These are phyloP conservation scores for Lerista edwardsae DNA, from an alignment of 2,797 vertebrate species.

Conservation along the genomic window DNA sequence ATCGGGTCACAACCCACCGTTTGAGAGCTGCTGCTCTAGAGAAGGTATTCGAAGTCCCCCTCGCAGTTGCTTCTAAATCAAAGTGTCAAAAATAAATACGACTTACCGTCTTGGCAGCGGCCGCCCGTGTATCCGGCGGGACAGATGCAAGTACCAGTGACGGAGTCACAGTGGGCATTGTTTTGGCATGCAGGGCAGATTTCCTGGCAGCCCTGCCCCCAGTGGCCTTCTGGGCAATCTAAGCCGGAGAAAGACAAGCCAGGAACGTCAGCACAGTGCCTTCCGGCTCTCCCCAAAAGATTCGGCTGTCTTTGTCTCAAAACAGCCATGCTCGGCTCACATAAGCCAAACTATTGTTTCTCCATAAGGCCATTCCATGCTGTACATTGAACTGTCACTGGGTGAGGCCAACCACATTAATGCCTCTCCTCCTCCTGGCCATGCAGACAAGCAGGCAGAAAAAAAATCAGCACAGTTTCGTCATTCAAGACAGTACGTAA, in stretches of 20 bases:
- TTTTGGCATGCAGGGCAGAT: constrained; percentile 85
- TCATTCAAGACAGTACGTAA: no score
- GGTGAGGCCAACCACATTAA: no score
- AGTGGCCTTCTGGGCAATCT: constrained; percentile 87
- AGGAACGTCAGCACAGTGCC: not conserved
- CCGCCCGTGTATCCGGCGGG: constrained; percentile 81
- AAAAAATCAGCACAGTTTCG: no score
- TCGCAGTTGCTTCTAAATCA: no score
- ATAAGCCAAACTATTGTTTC: not conserved
- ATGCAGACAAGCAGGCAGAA: no score
- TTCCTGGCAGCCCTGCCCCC: constrained; percentile 87
- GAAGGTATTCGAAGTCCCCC: not conserved
- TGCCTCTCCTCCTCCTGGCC: no score
- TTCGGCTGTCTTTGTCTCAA: not conserved
- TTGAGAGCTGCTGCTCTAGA: no score
- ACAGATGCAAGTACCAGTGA: constrained; percentile 86
- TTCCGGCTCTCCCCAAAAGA: not conserved
- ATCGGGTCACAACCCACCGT: no score
- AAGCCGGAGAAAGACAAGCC: not conserved
- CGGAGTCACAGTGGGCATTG: constrained; percentile 80
- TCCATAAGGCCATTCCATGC: no score
- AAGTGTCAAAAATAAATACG: not conserved
- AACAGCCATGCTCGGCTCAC: not conserved
- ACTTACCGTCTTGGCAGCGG: constrained; percentile 89
- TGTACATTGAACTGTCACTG: no score